Evolutionary conservation across 1,140 invertebrate species (phyloP), one percentile per base, ranked within the genome.

Genomic region (Brachionus asplanchnoidis): DNA sequence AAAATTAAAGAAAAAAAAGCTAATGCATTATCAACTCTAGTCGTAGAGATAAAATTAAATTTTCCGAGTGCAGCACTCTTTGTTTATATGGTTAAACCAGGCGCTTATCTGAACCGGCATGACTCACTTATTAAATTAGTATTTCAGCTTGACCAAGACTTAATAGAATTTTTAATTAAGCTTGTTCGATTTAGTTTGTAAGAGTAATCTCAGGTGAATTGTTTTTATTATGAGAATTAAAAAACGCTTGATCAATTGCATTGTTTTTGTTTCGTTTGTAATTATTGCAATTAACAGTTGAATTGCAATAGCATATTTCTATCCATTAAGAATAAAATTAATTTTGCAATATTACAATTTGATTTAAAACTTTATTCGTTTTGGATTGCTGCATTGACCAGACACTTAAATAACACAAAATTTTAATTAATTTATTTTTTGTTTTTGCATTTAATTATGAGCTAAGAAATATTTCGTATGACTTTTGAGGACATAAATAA

Each of bases 291-390:
- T 60, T 60, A 60, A 60, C 20, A 20, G 20, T 60, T 60, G 46
- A 60, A 60, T 60, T 60, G 53, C 53, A 60, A 60, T 60, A 60
- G 53, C 53, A 60, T 60, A 60, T 60, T 60, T 20, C 17, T 60
- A 60, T 60, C 53, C 53, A 60, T 60, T 60, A 60, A 60, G 53
- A 60, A 20, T 60, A 60, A 20, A 60, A 60, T 60, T 60, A 60
- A 60, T 60, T 60, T 60, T 60, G 53, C 53, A 60, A 60, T 60
- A 60, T 60, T 60, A 60, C 53, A 60, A 60, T 60, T 60, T 60
- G 53, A 60, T 60, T 60, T 23, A 60, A 60, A 60, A 60, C 53
- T 60, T 60, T 60, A 60, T 60, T 60, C 20, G 53, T 60, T 46
- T 46, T 20, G 53, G 20, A 60, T 60, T 60, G 17, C 17, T 60